Base-by-base conservation (phyloP, 2,888 invertebrate species). In the Alloscopus bannaensis region DNA sequence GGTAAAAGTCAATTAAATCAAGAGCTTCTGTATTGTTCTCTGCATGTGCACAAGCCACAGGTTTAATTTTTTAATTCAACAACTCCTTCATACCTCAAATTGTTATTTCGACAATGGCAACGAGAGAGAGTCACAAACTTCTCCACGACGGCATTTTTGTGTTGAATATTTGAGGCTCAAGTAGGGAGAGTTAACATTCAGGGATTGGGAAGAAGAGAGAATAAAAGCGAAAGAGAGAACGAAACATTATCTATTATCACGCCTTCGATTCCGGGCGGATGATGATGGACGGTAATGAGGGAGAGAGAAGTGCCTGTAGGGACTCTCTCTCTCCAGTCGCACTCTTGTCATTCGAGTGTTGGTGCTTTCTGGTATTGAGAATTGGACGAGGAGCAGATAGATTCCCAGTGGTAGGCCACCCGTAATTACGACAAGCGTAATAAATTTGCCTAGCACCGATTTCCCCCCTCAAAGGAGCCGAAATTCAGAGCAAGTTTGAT, bases 331-430 rank as follows among this genome's bases (percentile, higher is more conserved):
- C n/a, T n/a, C 66, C 22, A 22, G 66, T 57, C 78, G 50, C 66
- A 72, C 60, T 79, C 78, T 66, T 79, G 78, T 79, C 59, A 64
- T 65, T 59, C 77, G 50, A 65, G 62, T 69, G 55, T 55, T 31
- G 47, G 62, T 69, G 55, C 52, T 31, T 31, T 45, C 65, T 45
- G 29, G 68, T 59, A 76, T 64, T 59, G 20, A 68, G 57, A 55
- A 70, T 57, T 64, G 50, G 57, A 70, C 64, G 65, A 45, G 50
- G 45, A 66, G 47, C 42, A 29, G 26, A 62, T n/a, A n/a, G 52
- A 73, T 68, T 79, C 79, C 31, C 72, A 73, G 79, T 79, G 72
- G 79, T 72, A 73, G 79, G 79, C 69, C 79, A 79, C 68, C 79
- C 72, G 68, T 68, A 73, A 72, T 73, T 22, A 55, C 66, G 29